These are phyloP conservation scores for Bradynema listronoti DNA, from an alignment of 1,140 invertebrate genomes.

Conservation along the genomic window DNA sequence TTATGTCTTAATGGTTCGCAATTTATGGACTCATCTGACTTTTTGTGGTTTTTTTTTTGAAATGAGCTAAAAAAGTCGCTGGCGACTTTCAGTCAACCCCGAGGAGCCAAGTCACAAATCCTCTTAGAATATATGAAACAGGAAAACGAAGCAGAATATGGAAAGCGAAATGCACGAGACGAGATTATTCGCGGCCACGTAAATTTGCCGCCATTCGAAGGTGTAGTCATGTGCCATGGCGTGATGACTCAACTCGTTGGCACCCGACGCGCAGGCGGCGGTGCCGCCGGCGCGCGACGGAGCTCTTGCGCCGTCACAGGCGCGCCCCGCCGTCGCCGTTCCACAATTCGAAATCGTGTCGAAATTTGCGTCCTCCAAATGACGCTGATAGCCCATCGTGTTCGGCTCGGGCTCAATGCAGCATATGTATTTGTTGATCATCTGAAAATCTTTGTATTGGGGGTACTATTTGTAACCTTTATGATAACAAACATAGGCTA, in stretches of 20 bases:
- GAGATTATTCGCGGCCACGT: constrained; percentile 52
- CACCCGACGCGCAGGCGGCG: not conserved
- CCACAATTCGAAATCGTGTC: constrained; percentile 3
- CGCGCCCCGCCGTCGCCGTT: constrained; percentile 9
- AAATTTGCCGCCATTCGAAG: constrained; percentile 52
- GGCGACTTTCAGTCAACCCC: too few species aligned
- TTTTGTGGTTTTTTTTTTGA: too few species aligned
- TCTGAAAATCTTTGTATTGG: constrained; percentile 14
- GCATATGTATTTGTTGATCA: constrained; percentile 52
- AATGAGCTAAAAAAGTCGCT: too few species aligned
- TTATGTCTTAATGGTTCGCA: too few species aligned
- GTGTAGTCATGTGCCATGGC: constrained; percentile 40
- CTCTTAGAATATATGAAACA: constrained; percentile 51
- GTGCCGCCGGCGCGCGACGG: constrained; percentile 1
- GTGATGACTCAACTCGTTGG: not conserved
- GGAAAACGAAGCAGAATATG: constrained; percentile 49
- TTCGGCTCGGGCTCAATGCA: constrained; percentile 49
- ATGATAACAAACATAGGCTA: too few species aligned
- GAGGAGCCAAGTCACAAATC: too few species aligned
- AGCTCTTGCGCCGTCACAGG: constrained; percentile 3
- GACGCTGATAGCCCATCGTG: constrained; percentile 46
- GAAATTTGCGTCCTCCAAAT: constrained; percentile 34
- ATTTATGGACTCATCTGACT: too few species aligned
- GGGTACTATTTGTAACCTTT: too few species aligned
- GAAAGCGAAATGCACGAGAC: constrained; percentile 49